These are phyloP conservation scores for Esperia sulphurella DNA, from an alignment of 2,888 invertebrate genomes.

Conservation along the genomic window DNA sequence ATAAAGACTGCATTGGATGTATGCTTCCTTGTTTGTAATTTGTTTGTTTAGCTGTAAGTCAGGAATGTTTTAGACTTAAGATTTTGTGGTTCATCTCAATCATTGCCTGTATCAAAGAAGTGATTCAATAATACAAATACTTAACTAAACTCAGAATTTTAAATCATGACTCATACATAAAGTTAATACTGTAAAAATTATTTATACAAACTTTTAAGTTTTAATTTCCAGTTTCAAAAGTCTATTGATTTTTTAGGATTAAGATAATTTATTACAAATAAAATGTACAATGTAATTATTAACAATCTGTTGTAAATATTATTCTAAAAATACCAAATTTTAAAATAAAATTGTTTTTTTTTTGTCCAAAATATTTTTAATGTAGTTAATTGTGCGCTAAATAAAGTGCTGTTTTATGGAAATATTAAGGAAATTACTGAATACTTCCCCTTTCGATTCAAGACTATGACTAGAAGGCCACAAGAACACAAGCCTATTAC, in stretches of 20 bases:
- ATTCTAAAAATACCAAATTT: constrained; percentile 37
- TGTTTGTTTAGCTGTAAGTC: constrained; percentile 1
- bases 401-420: no score
- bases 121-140: background rate
- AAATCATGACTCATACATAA: background rate
- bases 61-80: background rate
- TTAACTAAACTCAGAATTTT: no score
- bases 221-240: constrained; percentile 3
- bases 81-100: background rate
- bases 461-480: no score
- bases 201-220: background rate
- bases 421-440: no score
- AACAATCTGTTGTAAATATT: constrained; percentile 31
- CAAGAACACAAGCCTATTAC: no score
- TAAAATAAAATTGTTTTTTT: constrained; percentile 14
- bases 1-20: constrained; percentile 49
- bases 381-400: no score
- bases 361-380: background rate
- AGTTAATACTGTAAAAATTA: constrained; percentile 3
- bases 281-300: constrained; percentile 19
- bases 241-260: constrained; percentile 7
- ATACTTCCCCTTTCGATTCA: no score
- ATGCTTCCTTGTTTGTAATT: constrained; percentile 9
- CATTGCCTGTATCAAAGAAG: background rate
- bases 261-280: constrained; percentile 21